Evolutionary conservation across 2,888 invertebrate genomes (phyloP).

Genomic region (Gastracanthus pulcherrimus): DNA sequence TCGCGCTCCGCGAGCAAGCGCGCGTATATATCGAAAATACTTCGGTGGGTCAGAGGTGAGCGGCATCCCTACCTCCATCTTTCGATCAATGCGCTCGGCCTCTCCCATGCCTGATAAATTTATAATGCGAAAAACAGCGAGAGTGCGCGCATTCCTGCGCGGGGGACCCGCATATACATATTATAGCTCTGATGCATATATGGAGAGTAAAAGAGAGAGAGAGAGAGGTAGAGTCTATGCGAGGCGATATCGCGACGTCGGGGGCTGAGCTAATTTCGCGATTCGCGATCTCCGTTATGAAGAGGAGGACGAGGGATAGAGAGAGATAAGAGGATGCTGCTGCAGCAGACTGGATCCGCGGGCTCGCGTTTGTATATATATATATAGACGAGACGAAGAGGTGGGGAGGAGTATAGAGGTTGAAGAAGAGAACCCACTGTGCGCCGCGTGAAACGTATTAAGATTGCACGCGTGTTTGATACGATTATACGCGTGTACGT

Average conservation of each 20-base stretch:
- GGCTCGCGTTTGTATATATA: no score
- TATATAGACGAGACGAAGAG: not conserved
- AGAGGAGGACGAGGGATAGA: not conserved
- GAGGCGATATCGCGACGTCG: conserved; percentile 38
- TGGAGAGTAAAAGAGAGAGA: no score
- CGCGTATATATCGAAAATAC: conserved; percentile 61
- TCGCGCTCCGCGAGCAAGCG: not conserved
- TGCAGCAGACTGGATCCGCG: not conserved
- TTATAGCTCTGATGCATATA: not conserved
- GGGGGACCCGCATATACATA: not conserved
- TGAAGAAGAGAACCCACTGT: conserved; percentile 38
- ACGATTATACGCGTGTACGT: conserved; percentile 7
- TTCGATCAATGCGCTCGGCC: conserved; percentile 71
- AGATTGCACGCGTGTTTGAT: conserved; percentile 45
- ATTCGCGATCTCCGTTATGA: conserved; percentile 63
- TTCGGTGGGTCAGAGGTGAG: conserved; percentile 73
- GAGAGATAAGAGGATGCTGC: not conserved
- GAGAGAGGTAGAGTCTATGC: no score
- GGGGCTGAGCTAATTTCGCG: conserved; percentile 66
- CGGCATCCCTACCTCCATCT: conserved; percentile 72
- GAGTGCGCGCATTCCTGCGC: conserved; percentile 33
- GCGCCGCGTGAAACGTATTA: conserved; percentile 58
- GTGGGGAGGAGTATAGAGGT: not conserved
- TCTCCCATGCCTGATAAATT: conserved; percentile 66
- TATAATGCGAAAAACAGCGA: conserved; percentile 68